phyloP scores from a whole-genome alignment of 2,888 invertebrate species.

The Heliconius charithonia region DNA sequence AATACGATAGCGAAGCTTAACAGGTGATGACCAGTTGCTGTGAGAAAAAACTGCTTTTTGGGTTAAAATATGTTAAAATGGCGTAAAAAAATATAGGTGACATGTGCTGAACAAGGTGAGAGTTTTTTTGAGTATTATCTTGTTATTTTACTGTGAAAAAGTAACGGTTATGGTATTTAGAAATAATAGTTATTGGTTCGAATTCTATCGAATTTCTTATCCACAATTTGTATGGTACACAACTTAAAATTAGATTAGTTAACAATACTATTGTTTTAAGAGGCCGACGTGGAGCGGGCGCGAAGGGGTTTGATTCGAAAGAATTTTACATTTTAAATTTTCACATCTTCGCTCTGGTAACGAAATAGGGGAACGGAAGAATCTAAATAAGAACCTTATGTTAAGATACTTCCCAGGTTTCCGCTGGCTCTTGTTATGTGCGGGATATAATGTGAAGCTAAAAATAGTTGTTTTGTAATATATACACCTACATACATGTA shows the following conservation, averaged over 20 bases:
- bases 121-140: not conserved
- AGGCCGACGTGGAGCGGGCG: too few species aligned
- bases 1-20: slow-evolving; percentile 53
- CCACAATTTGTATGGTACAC: too few species aligned
- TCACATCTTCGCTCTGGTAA: not conserved
- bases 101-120: slow-evolving; percentile 32
- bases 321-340: not conserved
- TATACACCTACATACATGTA: too few species aligned
- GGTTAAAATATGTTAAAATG: slow-evolving; percentile 19
- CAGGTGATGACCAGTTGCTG: slow-evolving; percentile 47
- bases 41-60: slow-evolving; percentile 28
- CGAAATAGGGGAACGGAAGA: not conserved
- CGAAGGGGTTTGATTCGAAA: too few species aligned
- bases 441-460: too few species aligned
- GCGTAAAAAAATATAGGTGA: slow-evolving; percentile 26
- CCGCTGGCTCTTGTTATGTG: not conserved
- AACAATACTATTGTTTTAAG: too few species aligned
- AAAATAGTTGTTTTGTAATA: too few species aligned
- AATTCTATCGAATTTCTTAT: not conserved
- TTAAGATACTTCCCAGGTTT: not conserved
- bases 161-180: not conserved
- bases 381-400: too few species aligned
- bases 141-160: not conserved
- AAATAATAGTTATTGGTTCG: not conserved
- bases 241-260: too few species aligned